These are phyloP conservation scores for Gastrophryne carolinensis DNA, from an alignment of 2,797 vertebrate genomes.

Conservation along the genomic window DNA sequence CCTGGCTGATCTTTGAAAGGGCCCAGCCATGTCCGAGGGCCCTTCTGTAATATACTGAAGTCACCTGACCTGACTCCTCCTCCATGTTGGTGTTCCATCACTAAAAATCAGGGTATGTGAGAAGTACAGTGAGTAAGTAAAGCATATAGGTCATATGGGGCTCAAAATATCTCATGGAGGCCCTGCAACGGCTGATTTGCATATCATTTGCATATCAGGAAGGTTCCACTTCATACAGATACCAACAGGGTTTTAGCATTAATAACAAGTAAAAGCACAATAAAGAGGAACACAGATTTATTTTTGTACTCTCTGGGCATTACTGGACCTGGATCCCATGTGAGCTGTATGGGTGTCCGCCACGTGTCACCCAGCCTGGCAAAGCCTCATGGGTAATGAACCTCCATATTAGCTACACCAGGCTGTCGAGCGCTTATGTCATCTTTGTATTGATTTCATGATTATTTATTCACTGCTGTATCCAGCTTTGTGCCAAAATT, in stretches of 20 bases:
- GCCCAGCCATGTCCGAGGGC: too few relatives aligned
- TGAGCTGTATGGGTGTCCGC: conserved; percentile 63
- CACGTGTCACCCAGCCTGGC: neutral
- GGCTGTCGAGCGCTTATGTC: conserved; percentile 1
- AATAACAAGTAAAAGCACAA: conserved; percentile 68
- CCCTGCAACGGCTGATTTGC: too few relatives aligned
- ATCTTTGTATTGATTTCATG: conserved; percentile 43
- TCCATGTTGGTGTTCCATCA: too few relatives aligned
- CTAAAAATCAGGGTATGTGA: too few relatives aligned
- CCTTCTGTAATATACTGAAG: too few relatives aligned
- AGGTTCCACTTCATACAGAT: too few relatives aligned
- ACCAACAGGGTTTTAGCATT: neutral
- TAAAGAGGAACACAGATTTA: conserved; percentile 63
- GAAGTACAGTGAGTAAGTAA: too few relatives aligned
- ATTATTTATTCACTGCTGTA: conserved; percentile 72
- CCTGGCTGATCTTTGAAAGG: too few relatives aligned
- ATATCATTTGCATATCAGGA: too few relatives aligned
- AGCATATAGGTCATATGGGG: too few relatives aligned
- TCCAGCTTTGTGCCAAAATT: conserved; percentile 75
- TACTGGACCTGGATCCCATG: conserved; percentile 61
- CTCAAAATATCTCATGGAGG: too few relatives aligned
- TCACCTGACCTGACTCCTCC: too few relatives aligned
- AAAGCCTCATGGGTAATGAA: neutral
- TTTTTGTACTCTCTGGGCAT: conserved; percentile 68
- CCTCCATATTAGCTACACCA: neutral